Conservation (phyloP, 92 coral and sea anemone species). For the Porites evermanni region DNA sequence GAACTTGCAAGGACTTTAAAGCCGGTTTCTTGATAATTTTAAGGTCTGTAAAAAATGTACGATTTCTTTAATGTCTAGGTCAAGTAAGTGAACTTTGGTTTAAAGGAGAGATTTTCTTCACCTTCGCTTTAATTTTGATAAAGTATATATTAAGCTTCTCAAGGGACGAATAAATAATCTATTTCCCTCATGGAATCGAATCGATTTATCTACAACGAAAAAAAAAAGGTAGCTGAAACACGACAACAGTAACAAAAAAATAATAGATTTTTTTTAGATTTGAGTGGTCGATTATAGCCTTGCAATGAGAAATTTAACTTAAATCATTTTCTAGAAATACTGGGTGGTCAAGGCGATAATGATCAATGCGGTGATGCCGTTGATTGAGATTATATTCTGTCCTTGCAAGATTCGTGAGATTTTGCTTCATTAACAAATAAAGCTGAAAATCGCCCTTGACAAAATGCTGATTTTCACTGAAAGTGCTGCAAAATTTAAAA, state of each 20-base stretch:
- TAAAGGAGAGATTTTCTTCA: not conserved
- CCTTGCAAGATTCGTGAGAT: not conserved
- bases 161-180: not conserved
- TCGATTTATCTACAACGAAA: not conserved
- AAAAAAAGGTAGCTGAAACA: not conserved
- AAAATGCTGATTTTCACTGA: constrained; percentile 1
- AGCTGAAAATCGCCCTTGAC: not conserved
- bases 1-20: too few relatives aligned
- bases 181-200: too few relatives aligned
- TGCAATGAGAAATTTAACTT: not conserved
- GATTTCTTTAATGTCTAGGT: too few relatives aligned
- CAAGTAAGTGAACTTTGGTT: too few relatives aligned
- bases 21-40: not conserved
- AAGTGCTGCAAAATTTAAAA: too few relatives aligned
- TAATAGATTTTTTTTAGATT: too few relatives aligned
- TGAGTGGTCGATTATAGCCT: not conserved
- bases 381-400: not conserved
- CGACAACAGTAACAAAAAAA: too few relatives aligned
- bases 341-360: not conserved
- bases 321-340: too few relatives aligned
- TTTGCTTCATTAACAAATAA: too few relatives aligned
- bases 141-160: too few relatives aligned
- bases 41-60: too few relatives aligned
- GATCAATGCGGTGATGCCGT: too few relatives aligned
- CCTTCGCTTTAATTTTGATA: not conserved